A percentile compares a stretch with the other conserved stretches of the same genome.
Conservation (phyloP, 2,113 vertebrate genomes). For the Phrynocephalus versicolor region DNA sequence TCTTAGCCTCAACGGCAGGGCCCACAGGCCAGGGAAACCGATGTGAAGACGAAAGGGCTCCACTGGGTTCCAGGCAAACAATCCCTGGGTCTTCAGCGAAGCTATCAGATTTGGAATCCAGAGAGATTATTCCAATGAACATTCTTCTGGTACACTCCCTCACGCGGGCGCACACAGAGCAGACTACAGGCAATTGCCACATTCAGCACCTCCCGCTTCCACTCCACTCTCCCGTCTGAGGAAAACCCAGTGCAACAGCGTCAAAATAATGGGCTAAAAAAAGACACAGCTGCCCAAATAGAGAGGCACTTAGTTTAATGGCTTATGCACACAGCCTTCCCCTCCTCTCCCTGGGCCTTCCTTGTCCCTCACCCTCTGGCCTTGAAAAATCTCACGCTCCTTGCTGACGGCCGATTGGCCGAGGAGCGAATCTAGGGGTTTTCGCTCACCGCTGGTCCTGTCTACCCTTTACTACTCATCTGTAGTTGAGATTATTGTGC, state of each 20-base stretch:
- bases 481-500: not conserved
- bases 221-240: not conserved
- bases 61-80: not conserved
- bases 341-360: not conserved
- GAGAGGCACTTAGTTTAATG: constrained; percentile 5
- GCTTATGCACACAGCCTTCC: not conserved
- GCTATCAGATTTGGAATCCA: not conserved
- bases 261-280: constrained; percentile 28
- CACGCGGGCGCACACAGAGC: not conserved
- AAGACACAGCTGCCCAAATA: not conserved
- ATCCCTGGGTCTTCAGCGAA: not conserved
- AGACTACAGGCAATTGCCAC: not conserved
- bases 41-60: not conserved
- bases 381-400: constrained; percentile 9
- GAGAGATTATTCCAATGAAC: not conserved
- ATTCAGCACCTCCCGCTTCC: not conserved
- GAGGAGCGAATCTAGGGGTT: not conserved
- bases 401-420: not conserved
- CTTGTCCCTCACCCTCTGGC: not conserved
- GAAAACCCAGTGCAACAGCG: not conserved
- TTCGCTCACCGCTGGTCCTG: too few species aligned
- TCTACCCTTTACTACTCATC: too few species aligned
- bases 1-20: not conserved
- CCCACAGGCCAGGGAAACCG: not conserved
- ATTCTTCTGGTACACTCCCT: not conserved